These are phyloP conservation scores for Erebia epiphron DNA, from an alignment of 2,888 invertebrate species.

Conservation along the genomic window DNA sequence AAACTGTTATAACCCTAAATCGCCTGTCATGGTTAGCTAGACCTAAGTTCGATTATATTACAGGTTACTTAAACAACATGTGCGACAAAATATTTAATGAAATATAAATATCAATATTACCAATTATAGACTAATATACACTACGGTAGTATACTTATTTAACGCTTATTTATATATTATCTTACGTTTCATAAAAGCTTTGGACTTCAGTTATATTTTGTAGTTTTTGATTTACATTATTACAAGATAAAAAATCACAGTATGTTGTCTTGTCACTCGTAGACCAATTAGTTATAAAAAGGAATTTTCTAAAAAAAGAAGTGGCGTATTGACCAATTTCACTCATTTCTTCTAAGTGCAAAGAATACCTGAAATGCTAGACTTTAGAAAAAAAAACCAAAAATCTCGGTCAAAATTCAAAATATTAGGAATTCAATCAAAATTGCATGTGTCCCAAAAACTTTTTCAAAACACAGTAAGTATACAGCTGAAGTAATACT, in stretches of 20 bases:
- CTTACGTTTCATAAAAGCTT: conserved; percentile 51
- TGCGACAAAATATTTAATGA: conserved; percentile 59
- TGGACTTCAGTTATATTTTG: conserved; percentile 46
- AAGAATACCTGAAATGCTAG: not conserved
- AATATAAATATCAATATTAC: conserved; percentile 42
- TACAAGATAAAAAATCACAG: conserved; percentile 44
- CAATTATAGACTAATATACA: conserved; percentile 44
- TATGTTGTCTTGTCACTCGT: conserved; percentile 29
- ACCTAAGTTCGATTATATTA: too few species aligned
- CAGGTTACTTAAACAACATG: conserved; percentile 24
- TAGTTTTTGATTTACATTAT: conserved; percentile 42
- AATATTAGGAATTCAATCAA: too few species aligned
- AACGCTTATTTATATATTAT: conserved; percentile 30
- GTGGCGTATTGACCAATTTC: not conserved
- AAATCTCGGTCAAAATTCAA: too few species aligned
- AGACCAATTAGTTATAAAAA: conserved; percentile 16
- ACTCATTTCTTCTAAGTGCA: not conserved
- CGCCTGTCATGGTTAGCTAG: too few species aligned
- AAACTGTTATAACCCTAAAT: too few species aligned
- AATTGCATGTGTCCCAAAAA: too few species aligned
- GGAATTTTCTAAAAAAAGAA: too few species aligned
- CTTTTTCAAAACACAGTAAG: too few species aligned
- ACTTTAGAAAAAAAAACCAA: too few species aligned
- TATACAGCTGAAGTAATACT: too few species aligned
- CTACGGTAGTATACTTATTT: conserved; percentile 36